phyloP scores from a whole-genome alignment of 2,888 invertebrate genomes.

The Ophion ventricosus region DNA sequence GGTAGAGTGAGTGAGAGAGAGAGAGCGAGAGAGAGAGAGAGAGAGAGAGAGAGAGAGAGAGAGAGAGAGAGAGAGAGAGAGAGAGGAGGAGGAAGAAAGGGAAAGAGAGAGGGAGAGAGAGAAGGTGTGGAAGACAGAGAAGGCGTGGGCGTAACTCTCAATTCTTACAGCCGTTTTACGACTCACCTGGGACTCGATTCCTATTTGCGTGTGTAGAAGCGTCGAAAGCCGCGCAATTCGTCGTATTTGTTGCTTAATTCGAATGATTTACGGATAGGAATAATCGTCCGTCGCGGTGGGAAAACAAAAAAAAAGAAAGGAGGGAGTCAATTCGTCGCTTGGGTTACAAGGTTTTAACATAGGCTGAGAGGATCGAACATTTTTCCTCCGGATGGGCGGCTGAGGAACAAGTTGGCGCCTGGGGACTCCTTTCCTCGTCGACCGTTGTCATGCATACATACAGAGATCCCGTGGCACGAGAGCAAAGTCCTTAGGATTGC shows the following conservation, averaged over 20 bases:
- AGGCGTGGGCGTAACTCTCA: constrained; percentile 60
- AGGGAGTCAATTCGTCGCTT: constrained; percentile 9
- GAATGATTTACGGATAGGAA: constrained; percentile 73
- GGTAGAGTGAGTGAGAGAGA: constrained; percentile 2
- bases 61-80: neutral
- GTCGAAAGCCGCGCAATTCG: constrained; percentile 75
- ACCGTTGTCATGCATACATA: constrained; percentile 30
- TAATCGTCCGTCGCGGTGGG: constrained; percentile 4
- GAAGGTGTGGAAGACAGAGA: constrained; percentile 3
- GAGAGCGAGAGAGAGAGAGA: neutral
- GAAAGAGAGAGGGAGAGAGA: no score
- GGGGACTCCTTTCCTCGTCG: constrained; percentile 69
- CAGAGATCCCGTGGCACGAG: neutral
- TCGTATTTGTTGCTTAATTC: constrained; percentile 78
- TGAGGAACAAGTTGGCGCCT: constrained; percentile 73
- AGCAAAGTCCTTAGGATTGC: constrained; percentile 63
- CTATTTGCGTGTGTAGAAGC: constrained; percentile 69
- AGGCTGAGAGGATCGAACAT: no score
- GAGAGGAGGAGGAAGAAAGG: no score
- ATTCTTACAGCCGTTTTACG: constrained; percentile 70
- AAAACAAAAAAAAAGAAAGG: neutral
- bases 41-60: neutral
- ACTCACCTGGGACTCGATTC: constrained; percentile 70
- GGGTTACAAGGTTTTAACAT: constrained; percentile 52
- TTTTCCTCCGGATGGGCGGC: constrained; percentile 66